Base-by-base conservation (phyloP, 2,797 vertebrate genomes). In the Hemibagrus guttatus region DNA sequence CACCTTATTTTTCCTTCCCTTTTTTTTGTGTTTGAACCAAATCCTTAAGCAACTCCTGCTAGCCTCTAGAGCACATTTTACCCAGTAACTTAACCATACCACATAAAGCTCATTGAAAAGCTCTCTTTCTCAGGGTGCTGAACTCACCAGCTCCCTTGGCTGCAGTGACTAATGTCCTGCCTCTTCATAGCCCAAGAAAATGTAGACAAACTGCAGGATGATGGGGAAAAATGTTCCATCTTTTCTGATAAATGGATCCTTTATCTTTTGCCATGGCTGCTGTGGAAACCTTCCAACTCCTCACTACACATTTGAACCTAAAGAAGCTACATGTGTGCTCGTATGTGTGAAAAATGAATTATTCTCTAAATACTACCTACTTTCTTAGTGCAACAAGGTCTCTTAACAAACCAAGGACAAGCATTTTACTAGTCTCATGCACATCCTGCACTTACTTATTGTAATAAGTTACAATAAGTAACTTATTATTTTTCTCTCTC, bases 91-190 rank as follows among this genome's bases (percentile, higher is more conserved):
- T 59, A 68, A 74, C 87, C 81, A 64, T 54, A 80, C 49, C 46
- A 52, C 23, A 75, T 52, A 75, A 54, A 63, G 39, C 11, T 42
- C 31, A 81, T n/a, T 81, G 21, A 81, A 19, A 81, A 63, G 31
- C 83, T 75, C 61, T 80, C 49, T 79, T 83, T 63, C 66, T 59
- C 84, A 52, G 84, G 84, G 78, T 92, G 95, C 92, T 83, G 92
- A 71, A 71, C 59, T 66, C 90, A 93, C 93, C 94, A 58, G 74
- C 58, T 95, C 93, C 90, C 92, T 91, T 91, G 82, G 64, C 87
- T 95, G 94, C 93, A 94, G 95, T 98, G 97, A 99, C 97, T 98
- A 98, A 98, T 98, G 97, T 96, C 96, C 93, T 96, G 96, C 96
- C 96, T 95, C 89, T 79, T 94, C 93, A 93, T 93, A 96, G 97